These are phyloP conservation scores for Ptilorrhoa leucosticta DNA, from an alignment of 2,113 vertebrate species.

Conservation along the genomic window DNA sequence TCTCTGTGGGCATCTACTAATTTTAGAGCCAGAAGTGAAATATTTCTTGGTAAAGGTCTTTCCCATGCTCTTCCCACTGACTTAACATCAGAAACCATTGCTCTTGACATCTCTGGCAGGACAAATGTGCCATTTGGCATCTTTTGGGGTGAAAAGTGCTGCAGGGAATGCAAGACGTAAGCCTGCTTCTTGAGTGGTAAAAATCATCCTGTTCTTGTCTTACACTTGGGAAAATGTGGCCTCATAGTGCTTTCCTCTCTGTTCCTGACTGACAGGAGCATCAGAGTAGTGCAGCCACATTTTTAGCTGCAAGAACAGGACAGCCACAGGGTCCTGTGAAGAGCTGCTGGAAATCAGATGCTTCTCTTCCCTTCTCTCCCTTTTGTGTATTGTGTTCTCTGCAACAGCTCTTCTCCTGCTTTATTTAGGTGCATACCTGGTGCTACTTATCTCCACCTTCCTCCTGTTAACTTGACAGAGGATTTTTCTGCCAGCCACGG, in stretches of 20 bases:
- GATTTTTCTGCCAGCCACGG: background rate
- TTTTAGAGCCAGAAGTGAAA: background rate
- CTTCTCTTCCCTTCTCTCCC: background rate
- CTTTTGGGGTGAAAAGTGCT: background rate
- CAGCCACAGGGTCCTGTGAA: background rate
- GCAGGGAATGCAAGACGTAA: background rate
- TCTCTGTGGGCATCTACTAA: background rate
- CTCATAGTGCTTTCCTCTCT: background rate
- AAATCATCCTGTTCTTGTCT: background rate
- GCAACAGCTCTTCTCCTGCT: background rate
- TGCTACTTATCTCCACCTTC: background rate
- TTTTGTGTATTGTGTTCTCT: background rate
- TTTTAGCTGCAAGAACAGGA: background rate
- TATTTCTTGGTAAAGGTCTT: background rate
- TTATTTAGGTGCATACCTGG: background rate
- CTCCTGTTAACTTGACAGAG: background rate
- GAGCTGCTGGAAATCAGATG: background rate
- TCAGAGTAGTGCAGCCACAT: background rate
- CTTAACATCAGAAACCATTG: background rate
- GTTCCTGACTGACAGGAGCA: background rate
- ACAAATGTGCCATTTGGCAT: conserved; percentile 7
- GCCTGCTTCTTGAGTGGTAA: background rate
- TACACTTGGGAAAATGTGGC: background rate
- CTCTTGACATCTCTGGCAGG: background rate
- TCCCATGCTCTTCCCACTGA: background rate